These are phyloP conservation scores for Thaumatotibia leucotreta DNA, from an alignment of 1,140 invertebrate species.

Conservation along the genomic window DNA sequence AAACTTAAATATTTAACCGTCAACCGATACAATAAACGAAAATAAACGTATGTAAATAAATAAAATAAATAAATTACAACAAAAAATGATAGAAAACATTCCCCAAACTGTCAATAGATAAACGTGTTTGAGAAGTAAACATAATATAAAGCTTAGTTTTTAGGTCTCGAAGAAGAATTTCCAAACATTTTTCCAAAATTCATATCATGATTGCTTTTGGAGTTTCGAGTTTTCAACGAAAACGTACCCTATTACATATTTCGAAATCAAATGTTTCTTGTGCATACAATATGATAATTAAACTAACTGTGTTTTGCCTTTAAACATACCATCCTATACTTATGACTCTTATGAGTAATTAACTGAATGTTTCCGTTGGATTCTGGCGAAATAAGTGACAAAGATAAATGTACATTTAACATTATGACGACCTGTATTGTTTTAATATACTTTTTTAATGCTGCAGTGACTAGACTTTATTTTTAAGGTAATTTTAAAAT, in stretches of 20 bases:
- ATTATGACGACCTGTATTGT: constrained; percentile 21
- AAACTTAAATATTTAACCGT: not conserved
- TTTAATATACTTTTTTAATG: constrained; percentile 36
- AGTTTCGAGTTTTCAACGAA: too few relatives aligned
- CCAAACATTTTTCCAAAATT: too few relatives aligned
- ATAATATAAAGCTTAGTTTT: not conserved
- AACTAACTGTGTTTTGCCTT: too few relatives aligned
- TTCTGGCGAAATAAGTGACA: not conserved
- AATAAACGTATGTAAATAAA: not conserved
- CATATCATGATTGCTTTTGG: too few relatives aligned
- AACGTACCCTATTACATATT: too few relatives aligned
- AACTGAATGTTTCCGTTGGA: too few relatives aligned
- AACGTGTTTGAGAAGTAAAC: not conserved
- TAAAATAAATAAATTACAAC: not conserved
- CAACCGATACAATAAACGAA: not conserved
- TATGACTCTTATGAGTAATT: too few relatives aligned
- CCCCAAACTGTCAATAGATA: not conserved
- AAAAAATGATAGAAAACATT: not conserved
- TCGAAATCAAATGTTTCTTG: too few relatives aligned
- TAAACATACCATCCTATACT: too few relatives aligned
- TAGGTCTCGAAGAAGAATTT: too few relatives aligned
- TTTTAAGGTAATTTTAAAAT: constrained; percentile 22
- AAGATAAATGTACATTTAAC: constrained; percentile 26
- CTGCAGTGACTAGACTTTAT: constrained; percentile 64
- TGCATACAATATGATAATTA: too few relatives aligned